Percentiles rank a stretch among this genome's conserved stretches.
Evolutionary conservation across 37 sponge, comb jelly and placozoan species (phyloP).

Genomic region (Ianthella basta): DNA sequence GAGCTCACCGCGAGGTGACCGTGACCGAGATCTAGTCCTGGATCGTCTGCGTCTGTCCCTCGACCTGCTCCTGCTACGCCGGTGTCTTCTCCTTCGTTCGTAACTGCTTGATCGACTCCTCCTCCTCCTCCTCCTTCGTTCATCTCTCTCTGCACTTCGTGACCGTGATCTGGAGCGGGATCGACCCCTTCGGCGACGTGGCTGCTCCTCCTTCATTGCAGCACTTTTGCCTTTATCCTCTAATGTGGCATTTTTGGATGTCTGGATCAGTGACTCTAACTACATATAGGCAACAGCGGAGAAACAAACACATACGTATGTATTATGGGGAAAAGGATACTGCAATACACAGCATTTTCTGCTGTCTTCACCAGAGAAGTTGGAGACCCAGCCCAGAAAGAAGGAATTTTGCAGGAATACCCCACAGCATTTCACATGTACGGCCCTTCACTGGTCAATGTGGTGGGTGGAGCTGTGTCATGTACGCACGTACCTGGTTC

Average conservation of each 20-base stretch:
- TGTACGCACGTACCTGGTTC: constrained; percentile 45
- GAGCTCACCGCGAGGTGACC: not conserved
- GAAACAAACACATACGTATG: not conserved
- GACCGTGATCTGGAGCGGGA: constrained; percentile 58
- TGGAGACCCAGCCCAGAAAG: no score
- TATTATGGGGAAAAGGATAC: no score
- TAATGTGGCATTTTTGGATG: not conserved
- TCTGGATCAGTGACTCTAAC: constrained; percentile 48
- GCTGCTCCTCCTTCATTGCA: not conserved
- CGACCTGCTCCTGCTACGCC: constrained; percentile 31
- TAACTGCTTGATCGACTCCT: constrained; percentile 34
- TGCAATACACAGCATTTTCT: no score
- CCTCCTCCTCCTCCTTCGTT: not conserved
- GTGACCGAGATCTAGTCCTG: constrained; percentile 29
- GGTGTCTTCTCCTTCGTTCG: constrained; percentile 25
- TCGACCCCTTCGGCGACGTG: not conserved
- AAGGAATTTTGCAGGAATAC: no score
- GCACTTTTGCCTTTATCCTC: not conserved
- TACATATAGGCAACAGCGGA: not conserved
- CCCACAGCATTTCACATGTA: no score
- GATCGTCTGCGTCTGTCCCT: constrained; percentile 37
- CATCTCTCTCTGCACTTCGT: not conserved
- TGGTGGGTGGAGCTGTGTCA: not conserved
- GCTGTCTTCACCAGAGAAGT: no score
- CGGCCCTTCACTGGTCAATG: not conserved